Evolutionary conservation across 2,113 vertebrate species (phyloP).

Genomic region (Sorex fumeus): DNA sequence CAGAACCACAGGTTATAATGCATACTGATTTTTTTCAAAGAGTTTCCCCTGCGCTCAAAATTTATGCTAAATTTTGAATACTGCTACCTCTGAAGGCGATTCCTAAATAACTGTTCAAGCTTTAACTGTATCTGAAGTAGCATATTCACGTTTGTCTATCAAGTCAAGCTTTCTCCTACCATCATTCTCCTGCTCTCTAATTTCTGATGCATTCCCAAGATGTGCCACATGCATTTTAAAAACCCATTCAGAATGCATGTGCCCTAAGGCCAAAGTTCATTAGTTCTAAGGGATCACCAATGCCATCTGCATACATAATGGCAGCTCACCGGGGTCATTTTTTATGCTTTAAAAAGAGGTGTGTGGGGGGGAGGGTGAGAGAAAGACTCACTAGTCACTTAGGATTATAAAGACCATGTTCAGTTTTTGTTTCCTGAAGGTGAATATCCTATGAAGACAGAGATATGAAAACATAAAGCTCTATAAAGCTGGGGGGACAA

Average conservation of each 20-base stretch:
- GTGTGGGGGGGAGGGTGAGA: neutral
- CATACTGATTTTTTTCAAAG: conserved; percentile 63
- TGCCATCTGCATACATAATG: conserved; percentile 55
- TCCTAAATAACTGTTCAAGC: conserved; percentile 73
- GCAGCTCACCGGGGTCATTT: neutral
- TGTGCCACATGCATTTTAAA: conserved; percentile 74
- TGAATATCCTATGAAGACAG: conserved; percentile 55
- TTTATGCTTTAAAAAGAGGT: neutral
- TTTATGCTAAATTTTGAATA: conserved; percentile 66
- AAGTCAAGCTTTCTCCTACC: conserved; percentile 21
- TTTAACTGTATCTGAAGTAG: conserved; percentile 61
- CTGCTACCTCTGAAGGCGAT: conserved; percentile 68
- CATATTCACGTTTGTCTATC: conserved; percentile 19
- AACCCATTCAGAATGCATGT: conserved; percentile 59
- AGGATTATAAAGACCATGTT: neutral
- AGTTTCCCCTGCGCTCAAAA: conserved; percentile 46
- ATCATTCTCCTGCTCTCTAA: neutral
- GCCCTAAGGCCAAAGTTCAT: conserved; percentile 77
- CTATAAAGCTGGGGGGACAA: neutral
- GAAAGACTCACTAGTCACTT: neutral
- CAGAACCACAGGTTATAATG: conserved; percentile 52
- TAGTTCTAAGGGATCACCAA: conserved; percentile 73
- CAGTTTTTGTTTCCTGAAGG: conserved; percentile 48
- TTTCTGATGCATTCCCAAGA: conserved; percentile 52
- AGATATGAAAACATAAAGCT: conserved; percentile 54